A percentile compares a stretch with the other conserved stretches of the same genome.
These are phyloP conservation scores for Streptopelia turtur DNA, from an alignment of 2,797 vertebrate genomes.

Conservation along the genomic window DNA sequence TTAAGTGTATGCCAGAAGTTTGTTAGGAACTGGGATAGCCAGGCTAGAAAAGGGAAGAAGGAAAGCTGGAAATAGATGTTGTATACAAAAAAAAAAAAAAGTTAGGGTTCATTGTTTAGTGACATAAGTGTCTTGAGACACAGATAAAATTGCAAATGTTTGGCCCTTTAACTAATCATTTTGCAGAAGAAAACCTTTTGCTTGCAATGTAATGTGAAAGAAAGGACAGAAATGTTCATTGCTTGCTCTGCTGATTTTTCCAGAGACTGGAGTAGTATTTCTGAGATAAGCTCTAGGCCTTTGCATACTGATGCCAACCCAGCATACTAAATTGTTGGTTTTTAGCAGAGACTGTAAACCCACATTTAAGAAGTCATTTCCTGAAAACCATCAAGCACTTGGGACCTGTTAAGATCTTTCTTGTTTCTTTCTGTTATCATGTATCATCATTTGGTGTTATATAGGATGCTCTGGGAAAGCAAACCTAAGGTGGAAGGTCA, in stretches of 20 bases:
- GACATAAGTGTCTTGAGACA: neutral
- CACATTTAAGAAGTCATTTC: neutral
- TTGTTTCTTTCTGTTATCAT: neutral
- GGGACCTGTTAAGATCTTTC: neutral
- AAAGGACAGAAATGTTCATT: neutral
- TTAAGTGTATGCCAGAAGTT: neutral
- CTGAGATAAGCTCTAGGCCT: neutral
- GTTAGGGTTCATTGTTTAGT: neutral
- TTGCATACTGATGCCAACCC: neutral
- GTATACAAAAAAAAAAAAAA: neutral
- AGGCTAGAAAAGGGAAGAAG: neutral
- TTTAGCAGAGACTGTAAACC: neutral
- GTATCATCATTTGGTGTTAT: conserved; percentile 13
- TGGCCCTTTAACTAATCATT: neutral
- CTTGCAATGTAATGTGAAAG: neutral
- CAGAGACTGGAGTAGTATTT: neutral
- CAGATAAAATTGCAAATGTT: neutral
- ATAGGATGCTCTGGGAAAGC: neutral
- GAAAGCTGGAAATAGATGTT: neutral
- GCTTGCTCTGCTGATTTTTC: neutral
- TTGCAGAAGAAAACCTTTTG: neutral
- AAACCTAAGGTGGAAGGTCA: conserved; percentile 11
- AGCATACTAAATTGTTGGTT: neutral
- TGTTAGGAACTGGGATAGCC: neutral
- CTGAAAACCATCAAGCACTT: neutral